A percentile compares a stretch with the other conserved stretches of the same genome.
These are phyloP conservation scores for Bubalus kerabau DNA, from an alignment of 2,113 vertebrate species.

Conservation along the genomic window DNA sequence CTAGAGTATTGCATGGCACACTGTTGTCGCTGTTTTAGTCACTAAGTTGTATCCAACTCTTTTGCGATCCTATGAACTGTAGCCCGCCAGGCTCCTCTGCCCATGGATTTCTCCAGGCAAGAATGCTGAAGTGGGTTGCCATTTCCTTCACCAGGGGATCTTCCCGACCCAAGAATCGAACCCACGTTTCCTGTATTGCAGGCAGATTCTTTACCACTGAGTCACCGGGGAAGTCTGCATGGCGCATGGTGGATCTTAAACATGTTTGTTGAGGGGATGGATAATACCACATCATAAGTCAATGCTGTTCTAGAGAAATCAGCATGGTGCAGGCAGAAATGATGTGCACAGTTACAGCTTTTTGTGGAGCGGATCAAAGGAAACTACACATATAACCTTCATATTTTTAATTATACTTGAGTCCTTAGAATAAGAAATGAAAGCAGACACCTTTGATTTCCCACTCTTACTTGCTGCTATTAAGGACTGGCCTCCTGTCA, in stretches of 20 bases:
- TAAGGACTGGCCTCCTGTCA: neutral
- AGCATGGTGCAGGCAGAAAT: neutral
- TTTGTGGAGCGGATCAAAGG: neutral
- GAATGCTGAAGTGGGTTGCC: neutral
- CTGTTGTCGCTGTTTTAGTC: rapidly evolving
- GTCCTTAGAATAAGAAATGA: neutral
- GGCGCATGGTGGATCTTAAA: neutral
- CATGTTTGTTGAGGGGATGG: neutral
- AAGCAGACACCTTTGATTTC: neutral
- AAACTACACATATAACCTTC: neutral
- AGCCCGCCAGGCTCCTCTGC: neutral
- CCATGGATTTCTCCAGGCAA: neutral
- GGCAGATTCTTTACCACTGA: neutral
- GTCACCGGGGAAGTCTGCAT: neutral
- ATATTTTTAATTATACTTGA: neutral
- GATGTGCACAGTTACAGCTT: neutral
- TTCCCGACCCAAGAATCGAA: neutral
- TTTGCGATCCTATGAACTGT: neutral
- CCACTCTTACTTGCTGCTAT: neutral
- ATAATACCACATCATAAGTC: neutral
- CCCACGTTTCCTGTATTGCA: neutral
- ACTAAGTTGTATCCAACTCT: neutral
- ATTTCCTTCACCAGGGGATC: neutral
- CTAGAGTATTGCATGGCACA: neutral
- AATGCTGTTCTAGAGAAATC: neutral